phyloP scores from a whole-genome alignment of 2,797 vertebrate genomes.

The Varecia variegata region DNA sequence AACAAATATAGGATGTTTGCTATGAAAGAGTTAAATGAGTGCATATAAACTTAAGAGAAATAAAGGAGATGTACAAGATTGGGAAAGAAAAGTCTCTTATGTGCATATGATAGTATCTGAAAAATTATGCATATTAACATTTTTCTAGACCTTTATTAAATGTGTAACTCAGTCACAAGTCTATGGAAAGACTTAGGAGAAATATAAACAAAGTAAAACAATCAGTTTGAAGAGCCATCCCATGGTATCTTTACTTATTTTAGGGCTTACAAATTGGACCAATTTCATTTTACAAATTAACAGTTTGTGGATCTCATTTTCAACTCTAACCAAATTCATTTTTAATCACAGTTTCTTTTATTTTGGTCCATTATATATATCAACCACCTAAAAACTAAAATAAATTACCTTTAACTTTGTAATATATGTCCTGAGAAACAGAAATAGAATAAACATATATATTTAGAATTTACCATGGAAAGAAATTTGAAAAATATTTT shows the following conservation, averaged over 20 bases:
- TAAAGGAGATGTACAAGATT: not conserved
- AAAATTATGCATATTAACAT: not conserved
- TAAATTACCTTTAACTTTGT: not conserved
- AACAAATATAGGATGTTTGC: not conserved
- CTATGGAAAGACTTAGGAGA: not conserved
- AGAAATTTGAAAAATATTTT: slow-evolving; percentile 2
- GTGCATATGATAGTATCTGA: not conserved
- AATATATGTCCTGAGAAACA: not conserved
- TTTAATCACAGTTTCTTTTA: not conserved
- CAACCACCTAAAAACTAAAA: not conserved
- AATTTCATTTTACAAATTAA: not conserved
- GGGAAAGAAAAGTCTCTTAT: not conserved
- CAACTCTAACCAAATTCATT: not conserved
- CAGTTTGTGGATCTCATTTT: not conserved
- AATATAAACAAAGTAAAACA: not conserved
- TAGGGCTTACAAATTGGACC: not conserved
- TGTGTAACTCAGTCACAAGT: not conserved
- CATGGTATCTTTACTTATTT: not conserved
- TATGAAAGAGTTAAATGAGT: not conserved
- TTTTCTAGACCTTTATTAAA: not conserved
- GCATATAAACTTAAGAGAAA: not conserved
- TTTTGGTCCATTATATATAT: not conserved
- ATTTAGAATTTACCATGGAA: not conserved
- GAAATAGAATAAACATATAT: not conserved
- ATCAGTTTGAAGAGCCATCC: not conserved